Conservation (phyloP, 2,113 vertebrate genomes). For the Balaenoptera acutorostrata region DNA sequence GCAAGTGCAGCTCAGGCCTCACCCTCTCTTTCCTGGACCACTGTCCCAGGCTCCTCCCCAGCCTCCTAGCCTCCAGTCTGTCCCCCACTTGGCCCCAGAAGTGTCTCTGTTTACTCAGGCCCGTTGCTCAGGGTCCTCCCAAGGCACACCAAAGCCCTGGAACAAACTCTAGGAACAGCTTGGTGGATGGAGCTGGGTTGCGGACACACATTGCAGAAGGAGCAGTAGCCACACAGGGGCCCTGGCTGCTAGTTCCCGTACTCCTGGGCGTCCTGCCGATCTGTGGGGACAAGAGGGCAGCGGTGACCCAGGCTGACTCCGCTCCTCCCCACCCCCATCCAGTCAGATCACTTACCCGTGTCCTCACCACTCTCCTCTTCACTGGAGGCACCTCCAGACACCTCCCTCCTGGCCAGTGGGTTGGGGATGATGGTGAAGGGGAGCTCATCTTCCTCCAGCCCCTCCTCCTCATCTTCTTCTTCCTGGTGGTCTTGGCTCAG, state of each 20-base stretch:
- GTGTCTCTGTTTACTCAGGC: neutral
- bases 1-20: neutral
- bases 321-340: neutral
- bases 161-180: neutral
- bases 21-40: neutral
- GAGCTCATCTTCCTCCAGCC: neutral
- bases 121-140: neutral
- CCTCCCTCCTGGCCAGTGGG: neutral
- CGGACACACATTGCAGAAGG: constrained; percentile 88
- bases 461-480: constrained; percentile 34
- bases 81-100: neutral
- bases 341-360: constrained; percentile 1
- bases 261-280: constrained; percentile 26
- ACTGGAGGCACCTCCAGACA: neutral
- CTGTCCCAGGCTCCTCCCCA: neutral
- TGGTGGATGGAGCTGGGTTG: neutral
- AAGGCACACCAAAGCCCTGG: neutral
- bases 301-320: constrained; percentile 79
- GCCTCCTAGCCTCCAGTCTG: neutral
- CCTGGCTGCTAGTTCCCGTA: constrained; percentile 83
- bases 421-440: constrained; percentile 66
- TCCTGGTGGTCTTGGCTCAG: neutral
- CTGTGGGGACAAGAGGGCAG: constrained; percentile 50
- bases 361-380: constrained; percentile 42
- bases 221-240: constrained; percentile 87